Conservation (phyloP, 1,140 invertebrate species). For the Zaprionus gabonicus region DNA sequence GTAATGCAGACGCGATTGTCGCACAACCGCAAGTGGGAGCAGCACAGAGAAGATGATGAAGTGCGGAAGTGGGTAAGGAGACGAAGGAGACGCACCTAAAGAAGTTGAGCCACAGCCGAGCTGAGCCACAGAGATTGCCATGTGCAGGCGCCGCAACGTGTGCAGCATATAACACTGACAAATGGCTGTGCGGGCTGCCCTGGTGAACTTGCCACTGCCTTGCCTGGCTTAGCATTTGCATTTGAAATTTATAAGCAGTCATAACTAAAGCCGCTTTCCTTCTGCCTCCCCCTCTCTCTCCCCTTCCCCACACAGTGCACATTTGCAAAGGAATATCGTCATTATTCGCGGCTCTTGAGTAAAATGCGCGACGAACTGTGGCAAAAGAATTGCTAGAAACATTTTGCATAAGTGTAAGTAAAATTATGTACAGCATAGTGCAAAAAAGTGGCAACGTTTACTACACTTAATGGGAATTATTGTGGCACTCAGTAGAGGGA, state of each 20-base stretch:
- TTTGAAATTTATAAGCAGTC: slow-evolving; percentile 75
- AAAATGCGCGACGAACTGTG: slow-evolving; percentile 61
- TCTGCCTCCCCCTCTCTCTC: not conserved
- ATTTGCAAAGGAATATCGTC: slow-evolving; percentile 67
- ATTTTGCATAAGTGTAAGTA: slow-evolving; percentile 46
- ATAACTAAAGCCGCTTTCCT: slow-evolving; percentile 58
- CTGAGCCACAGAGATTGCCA: slow-evolving; percentile 61
- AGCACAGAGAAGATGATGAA: slow-evolving; percentile 1
- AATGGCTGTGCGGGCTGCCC: slow-evolving; percentile 54
- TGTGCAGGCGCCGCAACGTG: slow-evolving; percentile 76
- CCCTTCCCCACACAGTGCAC: slow-evolving; percentile 29
- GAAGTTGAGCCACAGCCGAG: slow-evolving; percentile 17
- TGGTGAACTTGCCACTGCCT: slow-evolving; percentile 42
- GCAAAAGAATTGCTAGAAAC: slow-evolving; percentile 51
- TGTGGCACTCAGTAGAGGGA: not conserved
- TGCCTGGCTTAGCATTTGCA: slow-evolving; percentile 70
- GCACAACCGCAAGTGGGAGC: slow-evolving; percentile 15
- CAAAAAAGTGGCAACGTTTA: not conserved
- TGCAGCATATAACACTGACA: slow-evolving; percentile 72
- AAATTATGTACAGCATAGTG: slow-evolving; percentile 16
- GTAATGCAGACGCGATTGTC: slow-evolving; percentile 76
- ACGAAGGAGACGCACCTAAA: slow-evolving; percentile 1
- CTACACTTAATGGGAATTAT: not conserved
- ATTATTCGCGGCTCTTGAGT: slow-evolving; percentile 55
- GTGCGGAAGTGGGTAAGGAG: slow-evolving; percentile 10